phyloP scores from a whole-genome alignment of 2,113 vertebrate genomes.

The Stomatorhinus ivindoensis region DNA sequence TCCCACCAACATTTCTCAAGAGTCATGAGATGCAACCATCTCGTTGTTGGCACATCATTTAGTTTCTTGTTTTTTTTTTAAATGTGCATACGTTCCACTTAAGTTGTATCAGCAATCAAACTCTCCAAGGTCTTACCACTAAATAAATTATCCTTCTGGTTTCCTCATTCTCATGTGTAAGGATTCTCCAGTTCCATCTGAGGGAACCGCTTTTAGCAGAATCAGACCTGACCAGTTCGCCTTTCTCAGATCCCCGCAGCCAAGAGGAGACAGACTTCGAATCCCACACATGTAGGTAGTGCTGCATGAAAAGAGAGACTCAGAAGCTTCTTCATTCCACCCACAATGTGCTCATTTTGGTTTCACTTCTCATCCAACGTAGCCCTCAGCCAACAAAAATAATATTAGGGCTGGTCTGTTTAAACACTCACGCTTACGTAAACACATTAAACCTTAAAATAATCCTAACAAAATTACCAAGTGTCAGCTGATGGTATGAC shows the following conservation, averaged over 20 bases:
- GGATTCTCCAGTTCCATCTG: background rate
- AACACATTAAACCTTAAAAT: background rate
- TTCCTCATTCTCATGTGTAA: background rate
- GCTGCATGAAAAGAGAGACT: background rate
- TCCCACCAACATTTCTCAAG: background rate
- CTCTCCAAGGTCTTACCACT: background rate
- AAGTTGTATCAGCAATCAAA: background rate
- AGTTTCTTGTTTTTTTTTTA: background rate
- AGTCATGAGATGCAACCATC: background rate
- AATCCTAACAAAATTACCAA: background rate
- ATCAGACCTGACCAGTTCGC: background rate
- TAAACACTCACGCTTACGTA: background rate
- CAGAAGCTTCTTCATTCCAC: background rate
- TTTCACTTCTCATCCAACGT: background rate
- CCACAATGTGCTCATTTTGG: slow-evolving; percentile 3
- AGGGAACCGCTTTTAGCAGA: background rate
- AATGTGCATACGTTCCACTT: background rate
- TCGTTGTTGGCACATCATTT: background rate
- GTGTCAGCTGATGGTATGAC: background rate
- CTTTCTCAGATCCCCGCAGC: background rate
- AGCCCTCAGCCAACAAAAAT: background rate
- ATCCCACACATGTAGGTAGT: background rate
- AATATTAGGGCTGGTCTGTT: background rate
- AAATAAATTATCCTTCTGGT: slow-evolving; percentile 1
- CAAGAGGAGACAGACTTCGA: background rate